These are phyloP conservation scores for Aptenodytes patagonicus DNA, from an alignment of 2,113 vertebrate genomes.

Conservation along the genomic window DNA sequence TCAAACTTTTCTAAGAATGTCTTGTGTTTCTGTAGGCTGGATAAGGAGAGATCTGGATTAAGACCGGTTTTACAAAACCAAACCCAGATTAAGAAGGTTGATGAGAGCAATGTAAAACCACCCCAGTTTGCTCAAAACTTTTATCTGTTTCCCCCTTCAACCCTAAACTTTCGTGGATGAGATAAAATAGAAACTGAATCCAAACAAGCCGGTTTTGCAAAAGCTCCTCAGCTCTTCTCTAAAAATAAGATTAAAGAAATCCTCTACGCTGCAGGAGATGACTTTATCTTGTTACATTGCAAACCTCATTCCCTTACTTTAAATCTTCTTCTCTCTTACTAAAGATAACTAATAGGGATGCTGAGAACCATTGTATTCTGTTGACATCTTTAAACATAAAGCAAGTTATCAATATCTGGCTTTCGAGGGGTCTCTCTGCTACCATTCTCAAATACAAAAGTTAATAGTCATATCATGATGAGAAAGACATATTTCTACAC, in stretches of 20 bases:
- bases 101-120: slow-evolving; percentile 51
- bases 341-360: slow-evolving; percentile 69
- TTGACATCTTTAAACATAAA: slow-evolving; percentile 65
- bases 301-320: slow-evolving; percentile 63
- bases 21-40: background rate
- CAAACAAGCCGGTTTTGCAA: slow-evolving; percentile 58
- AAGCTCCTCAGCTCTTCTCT: slow-evolving; percentile 52
- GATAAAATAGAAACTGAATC: slow-evolving; percentile 63
- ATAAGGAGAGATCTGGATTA: slow-evolving; percentile 15
- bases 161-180: slow-evolving; percentile 36
- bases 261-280: slow-evolving; percentile 55
- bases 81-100: slow-evolving; percentile 36
- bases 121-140: slow-evolving; percentile 56
- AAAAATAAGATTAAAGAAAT: slow-evolving; percentile 71
- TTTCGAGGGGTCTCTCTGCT: slow-evolving; percentile 18
- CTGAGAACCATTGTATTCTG: slow-evolving; percentile 57
- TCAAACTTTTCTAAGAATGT: background rate
- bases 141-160: slow-evolving; percentile 48
- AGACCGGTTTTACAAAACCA: slow-evolving; percentile 33
- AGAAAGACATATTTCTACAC: slow-evolving; percentile 37
- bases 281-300: slow-evolving; percentile 65
- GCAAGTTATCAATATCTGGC: slow-evolving; percentile 55
- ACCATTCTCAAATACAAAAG: slow-evolving; percentile 5
- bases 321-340: slow-evolving; percentile 69
- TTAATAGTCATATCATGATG: slow-evolving; percentile 46